Percentiles rank a stretch among this genome's conserved stretches.
Conservation (phyloP, 2,888 invertebrate genomes). For the Erannis defoliaria region DNA sequence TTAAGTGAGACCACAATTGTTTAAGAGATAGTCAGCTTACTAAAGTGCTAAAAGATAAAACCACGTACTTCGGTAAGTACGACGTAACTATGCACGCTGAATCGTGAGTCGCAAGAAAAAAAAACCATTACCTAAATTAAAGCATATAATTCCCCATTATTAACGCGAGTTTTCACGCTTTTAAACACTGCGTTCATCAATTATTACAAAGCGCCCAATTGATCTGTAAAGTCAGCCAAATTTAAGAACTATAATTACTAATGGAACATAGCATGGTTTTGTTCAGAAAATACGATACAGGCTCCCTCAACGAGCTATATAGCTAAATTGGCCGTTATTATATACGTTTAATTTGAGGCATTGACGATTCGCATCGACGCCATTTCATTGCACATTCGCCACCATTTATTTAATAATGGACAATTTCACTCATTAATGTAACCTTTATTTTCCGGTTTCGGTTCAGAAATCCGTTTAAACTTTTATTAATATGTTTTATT, state of each 20-base stretch:
- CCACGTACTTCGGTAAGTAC: no score
- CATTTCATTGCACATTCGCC: slow-evolving; percentile 62
- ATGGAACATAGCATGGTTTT: not conserved
- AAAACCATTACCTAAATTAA: not conserved
- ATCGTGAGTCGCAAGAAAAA: not conserved
- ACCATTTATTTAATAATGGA: slow-evolving; percentile 52
- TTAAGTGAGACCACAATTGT: no score
- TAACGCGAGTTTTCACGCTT: slow-evolving; percentile 17
- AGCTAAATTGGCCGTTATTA: slow-evolving; percentile 1
- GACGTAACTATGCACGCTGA: no score
- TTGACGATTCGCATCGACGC: slow-evolving; percentile 38
- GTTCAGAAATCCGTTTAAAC: slow-evolving; percentile 31
- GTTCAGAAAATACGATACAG: not conserved
- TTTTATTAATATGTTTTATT: slow-evolving; percentile 50
- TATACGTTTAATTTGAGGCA: slow-evolving; percentile 39
- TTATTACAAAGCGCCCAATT: slow-evolving; percentile 15
- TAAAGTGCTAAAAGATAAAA: no score
- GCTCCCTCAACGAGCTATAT: not conserved
- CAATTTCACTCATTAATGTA: slow-evolving; percentile 49
- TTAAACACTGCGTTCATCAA: slow-evolving; percentile 41
- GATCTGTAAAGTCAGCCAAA: not conserved
- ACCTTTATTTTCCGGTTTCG: slow-evolving; percentile 48
- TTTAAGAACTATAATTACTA: not conserved
- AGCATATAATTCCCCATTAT: slow-evolving; percentile 19
- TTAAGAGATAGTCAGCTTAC: no score